These are phyloP conservation scores for Kobus ellipsiprymnus DNA, from an alignment of 2,113 vertebrate species.

Conservation along the genomic window DNA sequence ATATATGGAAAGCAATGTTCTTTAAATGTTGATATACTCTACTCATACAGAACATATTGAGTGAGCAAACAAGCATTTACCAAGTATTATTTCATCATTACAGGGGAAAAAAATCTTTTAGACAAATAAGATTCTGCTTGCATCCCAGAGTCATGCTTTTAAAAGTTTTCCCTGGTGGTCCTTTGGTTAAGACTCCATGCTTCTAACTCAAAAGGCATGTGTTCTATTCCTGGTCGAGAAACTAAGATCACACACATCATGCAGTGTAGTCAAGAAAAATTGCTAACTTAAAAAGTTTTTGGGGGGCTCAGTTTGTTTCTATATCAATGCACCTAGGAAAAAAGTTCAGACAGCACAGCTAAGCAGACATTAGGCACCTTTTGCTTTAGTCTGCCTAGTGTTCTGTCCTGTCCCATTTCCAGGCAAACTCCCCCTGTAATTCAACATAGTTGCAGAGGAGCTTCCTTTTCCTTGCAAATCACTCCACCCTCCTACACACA, in stretches of 20 bases:
- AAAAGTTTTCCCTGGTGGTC: background rate
- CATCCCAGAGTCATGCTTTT: background rate
- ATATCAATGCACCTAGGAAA: background rate
- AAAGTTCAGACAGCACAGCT: background rate
- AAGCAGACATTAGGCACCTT: background rate
- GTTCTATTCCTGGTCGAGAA: background rate
- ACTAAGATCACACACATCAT: background rate
- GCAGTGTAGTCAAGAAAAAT: background rate
- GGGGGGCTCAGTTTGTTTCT: background rate
- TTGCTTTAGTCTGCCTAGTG: background rate
- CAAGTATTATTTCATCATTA: background rate
- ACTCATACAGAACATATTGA: background rate
- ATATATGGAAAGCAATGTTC: background rate
- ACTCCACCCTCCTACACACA: background rate
- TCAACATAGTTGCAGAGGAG: background rate
- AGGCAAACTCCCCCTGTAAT: background rate
- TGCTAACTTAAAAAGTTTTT: background rate
- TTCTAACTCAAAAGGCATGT: background rate
- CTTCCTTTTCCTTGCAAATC: background rate
- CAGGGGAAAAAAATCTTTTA: background rate
- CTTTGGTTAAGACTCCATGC: background rate
- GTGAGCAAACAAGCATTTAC: background rate
- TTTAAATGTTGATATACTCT: slow-evolving; percentile 22
- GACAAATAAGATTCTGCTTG: background rate
- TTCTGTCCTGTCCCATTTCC: background rate